phyloP scores from a whole-genome alignment of 2,888 invertebrate genomes.

The Chalcosyrphus nemorum region DNA sequence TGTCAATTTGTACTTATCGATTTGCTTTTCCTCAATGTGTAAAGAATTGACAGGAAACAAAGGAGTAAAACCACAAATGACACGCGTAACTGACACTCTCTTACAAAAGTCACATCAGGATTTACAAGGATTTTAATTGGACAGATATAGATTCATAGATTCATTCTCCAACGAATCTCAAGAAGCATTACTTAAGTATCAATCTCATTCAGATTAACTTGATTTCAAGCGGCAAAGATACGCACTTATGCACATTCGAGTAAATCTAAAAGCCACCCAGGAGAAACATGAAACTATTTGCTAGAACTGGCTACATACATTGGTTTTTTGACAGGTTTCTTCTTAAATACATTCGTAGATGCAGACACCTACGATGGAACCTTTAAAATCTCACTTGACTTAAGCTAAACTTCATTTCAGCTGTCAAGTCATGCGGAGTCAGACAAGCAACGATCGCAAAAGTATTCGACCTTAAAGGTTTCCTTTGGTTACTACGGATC shows the following conservation, averaged over 20 bases:
- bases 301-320: conserved; percentile 13
- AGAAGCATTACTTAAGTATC: background rate
- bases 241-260: background rate
- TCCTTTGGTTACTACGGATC: conserved; percentile 4
- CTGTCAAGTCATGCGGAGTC: background rate
- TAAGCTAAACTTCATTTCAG: conserved; percentile 7
- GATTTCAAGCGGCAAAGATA: conserved; percentile 30
- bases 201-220: background rate
- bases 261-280: conserved; percentile 2
- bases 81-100: background rate
- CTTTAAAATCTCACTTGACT: background rate
- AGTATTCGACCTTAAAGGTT: conserved; percentile 22
- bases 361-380: background rate
- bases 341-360: background rate
- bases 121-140: background rate
- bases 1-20: no score
- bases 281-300: conserved; percentile 23
- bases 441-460: background rate
- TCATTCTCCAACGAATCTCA: background rate
- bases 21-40: background rate
- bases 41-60: background rate
- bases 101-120: background rate
- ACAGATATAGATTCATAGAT: background rate
- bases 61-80: background rate
- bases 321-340: background rate